A percentile compares a stretch with the other conserved stretches of the same genome.
phyloP scores from a whole-genome alignment of 2,888 invertebrate species.

The Smittia sp. region DNA sequence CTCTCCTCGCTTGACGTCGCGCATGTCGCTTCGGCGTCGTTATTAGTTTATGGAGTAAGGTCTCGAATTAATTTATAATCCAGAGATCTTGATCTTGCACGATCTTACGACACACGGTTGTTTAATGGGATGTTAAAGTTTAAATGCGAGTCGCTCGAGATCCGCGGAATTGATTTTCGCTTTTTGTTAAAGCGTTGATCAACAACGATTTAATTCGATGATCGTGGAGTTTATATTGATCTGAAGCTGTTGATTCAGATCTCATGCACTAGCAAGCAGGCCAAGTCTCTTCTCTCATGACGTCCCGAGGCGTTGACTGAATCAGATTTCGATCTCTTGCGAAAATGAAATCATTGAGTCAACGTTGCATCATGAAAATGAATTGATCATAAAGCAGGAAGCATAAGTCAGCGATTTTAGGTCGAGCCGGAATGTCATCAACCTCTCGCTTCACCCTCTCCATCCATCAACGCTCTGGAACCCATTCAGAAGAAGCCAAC shows the following conservation, averaged over 20 bases:
- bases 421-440: slow-evolving; percentile 30
- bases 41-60: slow-evolving; percentile 17
- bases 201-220: neutral
- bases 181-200: neutral
- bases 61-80: slow-evolving; percentile 12
- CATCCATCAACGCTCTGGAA: neutral
- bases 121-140: slow-evolving; percentile 4
- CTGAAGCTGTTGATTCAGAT: neutral
- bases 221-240: neutral
- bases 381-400: neutral
- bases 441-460: slow-evolving; percentile 3
- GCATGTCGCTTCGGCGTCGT: neutral
- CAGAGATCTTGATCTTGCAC: neutral
- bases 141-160: neutral
- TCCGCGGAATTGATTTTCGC: neutral
- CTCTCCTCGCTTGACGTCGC: neutral
- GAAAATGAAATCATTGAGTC: neutral
- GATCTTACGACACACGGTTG: slow-evolving; percentile 2
- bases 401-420: neutral
- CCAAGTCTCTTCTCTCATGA: neutral
- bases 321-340: too few relatives aligned
- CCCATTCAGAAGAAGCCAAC: neutral
- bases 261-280: neutral
- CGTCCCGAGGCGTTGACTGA: neutral
- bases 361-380: neutral